A percentile compares a stretch with the other conserved stretches of the same genome.
Evolutionary conservation across 2,888 invertebrate species (phyloP).

Genomic region (Drosophila aldrichi): DNA sequence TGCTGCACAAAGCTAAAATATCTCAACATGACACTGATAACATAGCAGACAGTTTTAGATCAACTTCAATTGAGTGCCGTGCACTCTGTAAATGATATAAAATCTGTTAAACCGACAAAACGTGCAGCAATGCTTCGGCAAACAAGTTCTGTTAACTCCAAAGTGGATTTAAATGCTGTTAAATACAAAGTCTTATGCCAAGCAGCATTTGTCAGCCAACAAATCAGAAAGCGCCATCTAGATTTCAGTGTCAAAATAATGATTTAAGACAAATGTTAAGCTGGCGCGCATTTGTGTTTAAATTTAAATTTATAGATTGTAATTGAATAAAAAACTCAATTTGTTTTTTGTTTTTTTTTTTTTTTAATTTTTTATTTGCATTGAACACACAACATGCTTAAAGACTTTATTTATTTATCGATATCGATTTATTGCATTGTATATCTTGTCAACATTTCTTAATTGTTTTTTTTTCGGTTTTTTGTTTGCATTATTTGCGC

Average conservation of each 20-base stretch:
- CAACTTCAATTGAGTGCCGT: too few species aligned
- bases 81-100: background rate
- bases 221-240: slow-evolving; percentile 37
- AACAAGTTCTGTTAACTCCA: background rate
- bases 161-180: background rate
- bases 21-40: background rate
- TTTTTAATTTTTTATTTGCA: slow-evolving; percentile 49
- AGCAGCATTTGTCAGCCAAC: slow-evolving; percentile 32
- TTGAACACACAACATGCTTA: slow-evolving; percentile 80
- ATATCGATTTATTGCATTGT: slow-evolving; percentile 79
- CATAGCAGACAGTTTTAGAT: background rate
- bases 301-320: background rate
- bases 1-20: too few species aligned
- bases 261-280: too few species aligned
- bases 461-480: slow-evolving; percentile 21
- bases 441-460: slow-evolving; percentile 53
- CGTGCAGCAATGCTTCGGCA: too few species aligned
- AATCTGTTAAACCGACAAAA: background rate
- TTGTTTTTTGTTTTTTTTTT: slow-evolving; percentile 22
- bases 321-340: slow-evolving; percentile 18
- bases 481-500: slow-evolving; percentile 47
- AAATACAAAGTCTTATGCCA: background rate
- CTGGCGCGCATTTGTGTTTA: background rate
- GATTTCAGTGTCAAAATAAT: background rate
- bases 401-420: slow-evolving; percentile 78